These are phyloP conservation scores for Lophotriccus pileatus DNA, from an alignment of 2,797 vertebrate species.

Conservation along the genomic window DNA sequence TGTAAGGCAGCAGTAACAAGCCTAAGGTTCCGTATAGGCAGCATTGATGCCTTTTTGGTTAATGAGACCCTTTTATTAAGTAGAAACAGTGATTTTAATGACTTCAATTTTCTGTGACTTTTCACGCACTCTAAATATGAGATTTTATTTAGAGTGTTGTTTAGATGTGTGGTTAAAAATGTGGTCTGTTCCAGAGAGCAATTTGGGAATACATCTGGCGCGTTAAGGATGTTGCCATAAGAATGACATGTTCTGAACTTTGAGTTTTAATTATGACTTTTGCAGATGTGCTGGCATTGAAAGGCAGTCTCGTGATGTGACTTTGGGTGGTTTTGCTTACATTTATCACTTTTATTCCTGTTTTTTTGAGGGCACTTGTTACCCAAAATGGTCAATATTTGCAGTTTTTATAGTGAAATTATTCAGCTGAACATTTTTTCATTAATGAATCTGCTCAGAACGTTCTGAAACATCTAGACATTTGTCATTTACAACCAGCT, in stretches of 20 bases:
- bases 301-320: constrained; percentile 34
- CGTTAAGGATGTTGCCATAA: constrained; percentile 42
- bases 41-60: background rate
- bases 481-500: background rate
- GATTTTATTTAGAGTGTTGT: background rate
- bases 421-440: background rate
- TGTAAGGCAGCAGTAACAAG: background rate
- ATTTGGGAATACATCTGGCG: constrained; percentile 67
- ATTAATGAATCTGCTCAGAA: background rate
- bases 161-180: constrained; percentile 7
- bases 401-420: background rate
- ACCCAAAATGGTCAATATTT: constrained; percentile 41
- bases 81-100: background rate
- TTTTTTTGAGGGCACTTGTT: constrained; percentile 19
- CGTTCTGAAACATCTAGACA: background rate
- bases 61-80: background rate
- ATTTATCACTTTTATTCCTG: constrained; percentile 39
- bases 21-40: background rate
- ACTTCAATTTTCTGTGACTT: background rate
- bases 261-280: constrained; percentile 30
- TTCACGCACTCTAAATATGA: background rate
- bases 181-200: background rate
- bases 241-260: constrained; percentile 67
- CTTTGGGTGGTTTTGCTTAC: constrained; percentile 47
- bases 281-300: constrained; percentile 69